Conservation (phyloP, 2,888 invertebrate species). For the Pandemis corylana region DNA sequence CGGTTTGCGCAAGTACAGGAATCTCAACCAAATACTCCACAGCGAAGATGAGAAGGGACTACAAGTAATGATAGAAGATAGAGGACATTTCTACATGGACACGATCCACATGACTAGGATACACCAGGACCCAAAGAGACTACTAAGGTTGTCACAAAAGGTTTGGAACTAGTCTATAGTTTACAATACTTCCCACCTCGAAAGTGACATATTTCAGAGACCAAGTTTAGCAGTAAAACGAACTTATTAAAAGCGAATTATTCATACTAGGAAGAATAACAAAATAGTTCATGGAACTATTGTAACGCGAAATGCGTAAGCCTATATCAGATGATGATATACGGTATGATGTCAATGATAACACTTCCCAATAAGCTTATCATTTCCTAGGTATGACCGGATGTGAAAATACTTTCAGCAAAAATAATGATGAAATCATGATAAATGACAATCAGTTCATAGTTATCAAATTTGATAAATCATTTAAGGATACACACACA, state of each 20-base stretch:
- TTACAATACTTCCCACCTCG: background rate
- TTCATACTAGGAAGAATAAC: background rate
- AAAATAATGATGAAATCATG: background rate
- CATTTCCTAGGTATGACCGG: background rate
- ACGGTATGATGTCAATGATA: constrained; percentile 5
- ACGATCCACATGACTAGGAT: background rate
- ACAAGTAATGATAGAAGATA: background rate
- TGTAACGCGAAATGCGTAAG: background rate
- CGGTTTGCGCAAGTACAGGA: background rate
- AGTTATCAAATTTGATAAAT: constrained; percentile 3
- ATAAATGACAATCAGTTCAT: background rate
- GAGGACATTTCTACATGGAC: background rate
- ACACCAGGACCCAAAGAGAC: background rate
- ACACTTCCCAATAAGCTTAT: background rate
- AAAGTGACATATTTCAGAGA: background rate
- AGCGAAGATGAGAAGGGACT: background rate
- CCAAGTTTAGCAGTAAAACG: background rate
- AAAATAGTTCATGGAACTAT: constrained; percentile 1
- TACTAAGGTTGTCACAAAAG: background rate
- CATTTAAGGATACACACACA: background rate
- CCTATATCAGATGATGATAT: background rate
- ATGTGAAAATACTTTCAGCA: background rate
- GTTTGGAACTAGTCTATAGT: background rate
- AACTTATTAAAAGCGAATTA: background rate
- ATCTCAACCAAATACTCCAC: background rate